These are phyloP conservation scores for Dromiciops gliroides DNA, from an alignment of 2,113 vertebrate genomes.

Conservation along the genomic window DNA sequence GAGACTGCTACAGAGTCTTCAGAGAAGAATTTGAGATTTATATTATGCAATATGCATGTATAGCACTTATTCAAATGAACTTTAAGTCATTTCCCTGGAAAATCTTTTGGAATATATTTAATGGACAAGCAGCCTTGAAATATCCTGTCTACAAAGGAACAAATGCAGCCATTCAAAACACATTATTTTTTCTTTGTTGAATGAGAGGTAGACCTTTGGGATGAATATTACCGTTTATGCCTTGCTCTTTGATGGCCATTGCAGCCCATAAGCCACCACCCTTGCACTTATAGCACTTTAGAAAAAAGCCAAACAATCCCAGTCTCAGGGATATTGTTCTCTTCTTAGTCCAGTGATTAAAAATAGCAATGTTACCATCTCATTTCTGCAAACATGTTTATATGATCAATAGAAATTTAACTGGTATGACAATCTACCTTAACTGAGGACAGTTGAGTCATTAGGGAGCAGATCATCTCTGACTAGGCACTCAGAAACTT, in stretches of 20 bases:
- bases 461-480: background rate
- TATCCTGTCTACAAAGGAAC: background rate
- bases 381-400: conserved; percentile 54
- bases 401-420: conserved; percentile 45
- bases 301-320: conserved; percentile 32
- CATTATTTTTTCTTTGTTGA: background rate
- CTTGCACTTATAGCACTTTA: background rate
- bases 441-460: background rate
- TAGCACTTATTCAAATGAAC: background rate
- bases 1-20: background rate
- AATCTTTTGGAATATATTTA: background rate
- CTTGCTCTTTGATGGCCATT: background rate
- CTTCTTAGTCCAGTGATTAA: conserved; percentile 35
- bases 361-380: conserved; percentile 22
- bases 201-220: background rate
- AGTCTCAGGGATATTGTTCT: conserved; percentile 33
- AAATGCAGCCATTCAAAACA: background rate
- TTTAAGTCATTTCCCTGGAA: background rate
- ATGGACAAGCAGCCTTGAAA: background rate
- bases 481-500: background rate
- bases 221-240: background rate
- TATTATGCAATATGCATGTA: background rate
- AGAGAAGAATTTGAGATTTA: background rate
- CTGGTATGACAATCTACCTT: background rate
- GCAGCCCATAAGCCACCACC: background rate